These are phyloP conservation scores for Tribolium madens DNA, from an alignment of 1,140 invertebrate genomes.

Conservation along the genomic window DNA sequence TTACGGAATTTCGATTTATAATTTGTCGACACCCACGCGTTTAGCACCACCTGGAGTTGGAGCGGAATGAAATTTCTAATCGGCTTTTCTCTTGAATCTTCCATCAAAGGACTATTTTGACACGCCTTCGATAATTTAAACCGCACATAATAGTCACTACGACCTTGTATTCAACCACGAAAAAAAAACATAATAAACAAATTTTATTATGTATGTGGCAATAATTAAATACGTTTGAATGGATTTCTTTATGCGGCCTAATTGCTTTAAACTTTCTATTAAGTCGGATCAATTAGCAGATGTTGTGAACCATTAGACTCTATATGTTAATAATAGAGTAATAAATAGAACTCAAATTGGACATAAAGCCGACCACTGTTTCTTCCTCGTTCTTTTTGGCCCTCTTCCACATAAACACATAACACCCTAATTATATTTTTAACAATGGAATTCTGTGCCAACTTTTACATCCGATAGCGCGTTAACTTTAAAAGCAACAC, in stretches of 20 bases:
- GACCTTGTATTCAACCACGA: slow-evolving; percentile 12
- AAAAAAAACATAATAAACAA: slow-evolving; percentile 36
- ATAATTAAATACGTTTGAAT: slow-evolving; percentile 37
- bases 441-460: slow-evolving; percentile 4
- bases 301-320: slow-evolving; percentile 33
- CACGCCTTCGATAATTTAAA: slow-evolving; percentile 36
- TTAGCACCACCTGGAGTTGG: too few relatives aligned
- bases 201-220: slow-evolving; percentile 38
- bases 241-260: slow-evolving; percentile 35
- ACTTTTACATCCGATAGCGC: slow-evolving; percentile 13
- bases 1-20: background rate
- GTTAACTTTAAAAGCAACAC: slow-evolving; percentile 29
- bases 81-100: background rate
- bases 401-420: slow-evolving; percentile 14
- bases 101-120: slow-evolving; percentile 20
- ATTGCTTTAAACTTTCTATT: slow-evolving; percentile 39
- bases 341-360: slow-evolving; percentile 11
- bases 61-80: background rate
- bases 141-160: slow-evolving; percentile 22
- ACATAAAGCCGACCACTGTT: slow-evolving; percentile 11
- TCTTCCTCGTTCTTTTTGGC: background rate
- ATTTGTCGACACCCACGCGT: background rate
- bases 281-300: slow-evolving; percentile 31
- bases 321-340: slow-evolving; percentile 34
- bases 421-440: slow-evolving; percentile 37